Evolutionary conservation across 2,888 invertebrate genomes (phyloP).

Genomic region (Ophonus ardosiacus): DNA sequence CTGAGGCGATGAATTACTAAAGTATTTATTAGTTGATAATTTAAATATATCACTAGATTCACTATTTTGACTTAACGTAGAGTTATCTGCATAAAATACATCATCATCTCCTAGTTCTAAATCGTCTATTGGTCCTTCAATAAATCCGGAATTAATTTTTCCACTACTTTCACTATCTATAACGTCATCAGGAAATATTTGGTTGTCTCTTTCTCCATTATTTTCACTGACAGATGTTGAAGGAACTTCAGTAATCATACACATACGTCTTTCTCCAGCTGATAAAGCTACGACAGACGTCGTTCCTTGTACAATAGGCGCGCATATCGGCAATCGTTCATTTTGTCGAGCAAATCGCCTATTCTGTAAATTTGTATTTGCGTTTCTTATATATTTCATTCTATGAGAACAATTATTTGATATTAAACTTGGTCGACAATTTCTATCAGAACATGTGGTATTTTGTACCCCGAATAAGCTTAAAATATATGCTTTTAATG

Average conservation of each 20-base stretch:
- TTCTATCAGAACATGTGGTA: constrained; percentile 68
- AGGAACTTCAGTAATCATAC: constrained; percentile 77
- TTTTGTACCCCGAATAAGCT: constrained; percentile 78
- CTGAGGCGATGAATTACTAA: constrained; percentile 72
- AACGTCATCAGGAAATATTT: constrained; percentile 52
- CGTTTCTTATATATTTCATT: constrained; percentile 39
- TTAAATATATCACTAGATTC: constrained; percentile 44
- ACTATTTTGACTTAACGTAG: constrained; percentile 67
- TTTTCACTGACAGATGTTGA: constrained; percentile 74
- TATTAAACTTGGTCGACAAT: constrained; percentile 74
- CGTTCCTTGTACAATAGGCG: constrained; percentile 72
- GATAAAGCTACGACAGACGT: constrained; percentile 74
- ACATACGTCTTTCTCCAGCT: constrained; percentile 75
- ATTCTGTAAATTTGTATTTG: background rate
- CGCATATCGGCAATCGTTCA: constrained; percentile 58
- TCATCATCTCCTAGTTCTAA: constrained; percentile 69
- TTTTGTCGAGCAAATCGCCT: background rate
- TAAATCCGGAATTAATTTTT: constrained; percentile 64
- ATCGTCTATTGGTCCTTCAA: constrained; percentile 61
- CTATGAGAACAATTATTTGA: constrained; percentile 66
- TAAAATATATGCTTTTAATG: constrained; percentile 85
- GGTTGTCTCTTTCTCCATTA: constrained; percentile 65
- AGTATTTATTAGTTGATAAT: constrained; percentile 8
- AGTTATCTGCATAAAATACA: constrained; percentile 70
- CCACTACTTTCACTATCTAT: constrained; percentile 58